Conservation (phyloP, 2,888 invertebrate genomes). For the Cataglyphis livida region DNA sequence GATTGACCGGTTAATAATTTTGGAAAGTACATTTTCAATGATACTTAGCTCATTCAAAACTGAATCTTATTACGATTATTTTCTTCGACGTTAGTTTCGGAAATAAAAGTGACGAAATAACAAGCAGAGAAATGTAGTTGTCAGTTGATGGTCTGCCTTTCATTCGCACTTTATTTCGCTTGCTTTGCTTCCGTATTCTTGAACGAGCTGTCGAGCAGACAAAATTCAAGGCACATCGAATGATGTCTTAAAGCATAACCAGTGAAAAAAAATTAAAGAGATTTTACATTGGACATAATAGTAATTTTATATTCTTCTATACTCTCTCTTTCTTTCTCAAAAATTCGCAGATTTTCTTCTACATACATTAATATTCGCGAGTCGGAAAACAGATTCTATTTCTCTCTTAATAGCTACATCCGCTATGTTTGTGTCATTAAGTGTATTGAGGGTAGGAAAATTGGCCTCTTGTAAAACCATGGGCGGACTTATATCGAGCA, state of each 20-base stretch:
- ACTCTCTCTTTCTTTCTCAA: neutral
- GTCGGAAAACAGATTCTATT: neutral
- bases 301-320: neutral
- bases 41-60: neutral
- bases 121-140: neutral
- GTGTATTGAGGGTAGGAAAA: neutral
- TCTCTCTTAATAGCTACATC: neutral
- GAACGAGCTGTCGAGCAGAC: slow-evolving; percentile 12
- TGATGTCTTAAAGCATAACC: slow-evolving; percentile 19
- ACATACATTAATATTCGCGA: neutral
- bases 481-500: neutral
- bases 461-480: neutral
- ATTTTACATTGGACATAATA: slow-evolving; percentile 8
- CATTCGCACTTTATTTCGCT: neutral
- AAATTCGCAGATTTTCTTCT: neutral
- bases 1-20: neutral
- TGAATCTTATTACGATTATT: neutral
- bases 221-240: neutral
- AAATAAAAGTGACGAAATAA: neutral
- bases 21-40: neutral
- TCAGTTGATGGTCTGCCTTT: slow-evolving; percentile 7
- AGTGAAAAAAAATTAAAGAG: slow-evolving; percentile 7
- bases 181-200: neutral
- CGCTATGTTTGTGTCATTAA: neutral
- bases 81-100: neutral